Evolutionary conservation across 2,888 invertebrate genomes (phyloP).

Genomic region (Drosophila silvestris): DNA sequence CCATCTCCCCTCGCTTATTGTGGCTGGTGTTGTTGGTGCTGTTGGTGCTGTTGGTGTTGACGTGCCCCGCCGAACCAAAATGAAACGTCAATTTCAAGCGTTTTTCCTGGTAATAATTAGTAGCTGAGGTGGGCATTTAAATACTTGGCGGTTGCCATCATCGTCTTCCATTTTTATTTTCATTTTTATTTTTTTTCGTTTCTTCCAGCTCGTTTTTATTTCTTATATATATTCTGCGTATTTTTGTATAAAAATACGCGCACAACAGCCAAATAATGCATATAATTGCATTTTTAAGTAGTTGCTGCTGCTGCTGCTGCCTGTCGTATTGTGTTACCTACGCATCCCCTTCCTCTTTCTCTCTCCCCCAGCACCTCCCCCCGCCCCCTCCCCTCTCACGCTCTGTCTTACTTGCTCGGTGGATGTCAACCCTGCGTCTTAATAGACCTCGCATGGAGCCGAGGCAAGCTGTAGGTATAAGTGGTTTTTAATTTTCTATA

Average conservation of each 20-base stretch:
- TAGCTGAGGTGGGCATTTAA: slow-evolving; percentile 84
- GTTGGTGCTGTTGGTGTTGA: slow-evolving; percentile 71
- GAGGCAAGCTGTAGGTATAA: slow-evolving; percentile 41
- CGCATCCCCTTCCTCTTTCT: slow-evolving; percentile 8
- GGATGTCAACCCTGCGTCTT: slow-evolving; percentile 58
- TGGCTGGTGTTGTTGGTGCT: slow-evolving; percentile 43
- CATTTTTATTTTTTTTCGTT: slow-evolving; percentile 23
- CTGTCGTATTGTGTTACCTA: slow-evolving; percentile 75
- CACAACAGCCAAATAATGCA: slow-evolving; percentile 73
- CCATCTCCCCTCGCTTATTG: not conserved
- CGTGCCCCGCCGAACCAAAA: slow-evolving; percentile 72
- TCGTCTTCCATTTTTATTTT: slow-evolving; percentile 62
- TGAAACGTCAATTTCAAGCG: slow-evolving; percentile 84
- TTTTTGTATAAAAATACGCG: slow-evolving; percentile 71
- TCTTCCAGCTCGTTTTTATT: slow-evolving; percentile 3
- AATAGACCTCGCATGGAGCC: slow-evolving; percentile 45
- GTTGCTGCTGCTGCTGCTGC: slow-evolving; percentile 66
- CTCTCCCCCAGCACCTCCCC: not conserved
- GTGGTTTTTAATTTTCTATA: slow-evolving; percentile 76
- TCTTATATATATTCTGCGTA: slow-evolving; percentile 69
- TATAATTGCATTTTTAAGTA: slow-evolving; percentile 83
- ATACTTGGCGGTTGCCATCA: slow-evolving; percentile 70
- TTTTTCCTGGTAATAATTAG: slow-evolving; percentile 85
- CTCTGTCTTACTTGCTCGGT: not conserved
- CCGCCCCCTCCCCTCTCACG: not conserved